Percentiles rank a stretch among this genome's conserved stretches.
Conservation (phyloP, 2,113 vertebrate genomes). For the Grantiella picta region DNA sequence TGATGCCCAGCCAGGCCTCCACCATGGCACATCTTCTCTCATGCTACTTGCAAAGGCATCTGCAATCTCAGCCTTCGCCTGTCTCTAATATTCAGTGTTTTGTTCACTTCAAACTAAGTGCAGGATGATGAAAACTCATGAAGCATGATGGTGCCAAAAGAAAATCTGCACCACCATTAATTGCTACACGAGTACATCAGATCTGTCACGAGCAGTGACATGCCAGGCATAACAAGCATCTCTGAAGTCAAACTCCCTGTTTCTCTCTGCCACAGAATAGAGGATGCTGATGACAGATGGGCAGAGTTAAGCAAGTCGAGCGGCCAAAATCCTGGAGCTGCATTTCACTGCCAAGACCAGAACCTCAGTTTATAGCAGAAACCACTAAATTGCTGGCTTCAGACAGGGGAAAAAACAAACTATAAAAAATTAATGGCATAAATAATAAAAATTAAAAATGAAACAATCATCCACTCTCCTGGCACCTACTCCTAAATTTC, state of each 20-base stretch:
- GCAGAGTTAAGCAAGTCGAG: slow-evolving; percentile 52
- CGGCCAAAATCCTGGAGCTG: slow-evolving; percentile 53
- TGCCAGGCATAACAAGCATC: slow-evolving; percentile 64
- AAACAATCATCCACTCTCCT: neutral
- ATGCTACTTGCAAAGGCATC: neutral
- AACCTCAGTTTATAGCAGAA: slow-evolving; percentile 44
- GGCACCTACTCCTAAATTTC: neutral
- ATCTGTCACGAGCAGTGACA: slow-evolving; percentile 62
- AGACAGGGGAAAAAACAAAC: neutral
- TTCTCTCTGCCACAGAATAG: slow-evolving; percentile 51
- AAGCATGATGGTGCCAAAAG: neutral
- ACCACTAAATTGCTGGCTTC: slow-evolving; percentile 40
- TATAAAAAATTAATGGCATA: neutral
- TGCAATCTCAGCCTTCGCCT: neutral
- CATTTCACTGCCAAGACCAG: slow-evolving; percentile 62
- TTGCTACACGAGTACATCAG: slow-evolving; percentile 49
- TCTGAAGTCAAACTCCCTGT: slow-evolving; percentile 59
- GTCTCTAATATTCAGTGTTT: neutral
- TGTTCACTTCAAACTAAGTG: neutral
- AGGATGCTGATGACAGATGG: slow-evolving; percentile 73
- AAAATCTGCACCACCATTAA: slow-evolving; percentile 56
- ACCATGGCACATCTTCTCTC: neutral
- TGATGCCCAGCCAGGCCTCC: neutral
- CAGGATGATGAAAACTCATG: neutral
- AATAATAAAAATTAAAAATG: neutral